Percentiles rank a stretch among this genome's conserved stretches.
Evolutionary conservation across 2,888 invertebrate genomes (phyloP).

Genomic region (Neoaliturus tenellus): DNA sequence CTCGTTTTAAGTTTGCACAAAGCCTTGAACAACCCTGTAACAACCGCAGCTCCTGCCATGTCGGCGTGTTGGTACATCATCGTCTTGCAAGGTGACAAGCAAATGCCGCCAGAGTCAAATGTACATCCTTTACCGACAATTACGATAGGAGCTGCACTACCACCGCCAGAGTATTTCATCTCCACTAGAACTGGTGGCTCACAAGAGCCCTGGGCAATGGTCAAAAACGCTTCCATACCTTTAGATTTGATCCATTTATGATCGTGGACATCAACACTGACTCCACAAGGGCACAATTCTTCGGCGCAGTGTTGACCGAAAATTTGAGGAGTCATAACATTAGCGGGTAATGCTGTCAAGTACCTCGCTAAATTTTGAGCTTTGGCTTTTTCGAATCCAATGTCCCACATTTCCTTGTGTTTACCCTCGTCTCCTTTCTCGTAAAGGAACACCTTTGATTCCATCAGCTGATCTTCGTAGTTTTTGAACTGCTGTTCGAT

Average conservation of each 20-base stretch:
- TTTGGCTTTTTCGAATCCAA: constrained; percentile 82
- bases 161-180: constrained; percentile 74
- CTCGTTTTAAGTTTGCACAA: constrained; percentile 62
- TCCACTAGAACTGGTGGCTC: constrained; percentile 81
- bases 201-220: constrained; percentile 78
- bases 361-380: constrained; percentile 87
- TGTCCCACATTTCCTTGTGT: constrained; percentile 75
- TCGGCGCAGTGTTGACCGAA: constrained; percentile 76
- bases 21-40: constrained; percentile 64
- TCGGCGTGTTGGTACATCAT: constrained; percentile 63
- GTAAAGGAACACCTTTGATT: constrained; percentile 41
- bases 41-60: constrained; percentile 65
- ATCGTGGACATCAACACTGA: constrained; percentile 74
- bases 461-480: constrained; percentile 57
- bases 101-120: constrained; percentile 82
- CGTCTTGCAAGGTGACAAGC: constrained; percentile 73
- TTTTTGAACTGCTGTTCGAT: constrained; percentile 79
- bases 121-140: constrained; percentile 78
- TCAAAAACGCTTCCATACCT: constrained; percentile 80
- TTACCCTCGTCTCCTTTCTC: constrained; percentile 47
- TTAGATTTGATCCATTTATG: constrained; percentile 78
- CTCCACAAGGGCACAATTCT: constrained; percentile 71
- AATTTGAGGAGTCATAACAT: constrained; percentile 85
- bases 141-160: constrained; percentile 73
- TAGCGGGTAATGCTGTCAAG: constrained; percentile 88